A percentile compares a stretch with the other conserved stretches of the same genome.
These are phyloP conservation scores for Gorilla gorilla DNA, from an alignment of 2,113 vertebrate species.

Conservation along the genomic window DNA sequence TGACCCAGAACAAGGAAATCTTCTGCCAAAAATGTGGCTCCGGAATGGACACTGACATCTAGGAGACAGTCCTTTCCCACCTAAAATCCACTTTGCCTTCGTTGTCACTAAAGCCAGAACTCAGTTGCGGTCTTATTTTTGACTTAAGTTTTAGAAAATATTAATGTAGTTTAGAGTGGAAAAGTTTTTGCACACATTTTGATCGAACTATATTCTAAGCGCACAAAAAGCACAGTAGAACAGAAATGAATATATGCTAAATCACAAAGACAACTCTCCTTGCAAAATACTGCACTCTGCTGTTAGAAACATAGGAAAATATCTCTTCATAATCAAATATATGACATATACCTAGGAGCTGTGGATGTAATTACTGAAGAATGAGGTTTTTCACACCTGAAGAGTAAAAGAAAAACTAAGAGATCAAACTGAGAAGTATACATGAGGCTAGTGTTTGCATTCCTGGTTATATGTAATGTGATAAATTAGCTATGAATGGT, in stretches of 20 bases:
- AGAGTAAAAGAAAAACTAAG: not conserved
- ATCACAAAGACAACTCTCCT: slow-evolving; percentile 59
- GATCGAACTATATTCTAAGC: not conserved
- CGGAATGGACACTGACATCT: slow-evolving; percentile 82
- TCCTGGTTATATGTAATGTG: not conserved
- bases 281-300: slow-evolving; percentile 83
- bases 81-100: slow-evolving; percentile 27
- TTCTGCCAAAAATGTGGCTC: slow-evolving; percentile 91
- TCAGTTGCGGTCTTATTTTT: not conserved
- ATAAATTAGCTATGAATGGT: not conserved
- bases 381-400: not conserved
- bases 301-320: slow-evolving; percentile 74
- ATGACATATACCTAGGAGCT: not conserved
- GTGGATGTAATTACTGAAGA: not conserved
- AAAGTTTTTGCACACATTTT: not conserved
- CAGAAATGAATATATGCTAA: slow-evolving; percentile 40
- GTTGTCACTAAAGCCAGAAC: slow-evolving; percentile 49
- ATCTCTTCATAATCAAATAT: not conserved
- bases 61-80: not conserved
- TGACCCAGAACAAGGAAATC: slow-evolving; percentile 88
- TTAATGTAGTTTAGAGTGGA: not conserved
- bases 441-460: not conserved
- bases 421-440: not conserved
- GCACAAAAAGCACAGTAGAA: not conserved
- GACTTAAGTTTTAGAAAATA: not conserved